These are phyloP conservation scores for Agrilus cyanescens DNA, from an alignment of 2,888 invertebrate genomes.

Conservation along the genomic window DNA sequence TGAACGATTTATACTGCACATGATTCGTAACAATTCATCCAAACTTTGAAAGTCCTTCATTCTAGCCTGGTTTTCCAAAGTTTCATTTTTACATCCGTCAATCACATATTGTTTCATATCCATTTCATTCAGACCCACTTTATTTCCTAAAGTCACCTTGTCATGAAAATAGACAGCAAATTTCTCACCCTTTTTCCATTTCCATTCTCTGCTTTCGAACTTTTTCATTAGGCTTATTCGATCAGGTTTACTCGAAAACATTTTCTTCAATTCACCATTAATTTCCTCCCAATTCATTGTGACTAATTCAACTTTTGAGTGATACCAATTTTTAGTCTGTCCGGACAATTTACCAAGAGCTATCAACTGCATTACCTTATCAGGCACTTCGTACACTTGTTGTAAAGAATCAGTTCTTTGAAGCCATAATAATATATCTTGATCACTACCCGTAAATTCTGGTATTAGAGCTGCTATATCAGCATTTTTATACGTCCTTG, in stretches of 20 bases:
- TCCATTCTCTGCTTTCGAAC: conserved; percentile 1
- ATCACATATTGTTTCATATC: conserved; percentile 1
- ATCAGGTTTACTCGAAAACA: background rate
- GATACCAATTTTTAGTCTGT: background rate
- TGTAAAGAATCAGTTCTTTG: background rate
- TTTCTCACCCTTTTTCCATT: background rate
- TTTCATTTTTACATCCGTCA: conserved; percentile 1
- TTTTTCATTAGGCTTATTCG: background rate
- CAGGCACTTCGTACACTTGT: background rate
- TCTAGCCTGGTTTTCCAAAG: background rate
- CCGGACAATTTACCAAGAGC: background rate
- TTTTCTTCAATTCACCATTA: background rate
- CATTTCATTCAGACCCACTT: background rate
- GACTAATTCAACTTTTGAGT: background rate
- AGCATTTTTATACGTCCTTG: background rate
- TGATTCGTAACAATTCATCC: background rate
- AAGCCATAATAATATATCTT: background rate
- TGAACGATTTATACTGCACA: background rate
- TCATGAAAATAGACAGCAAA: conserved; percentile 1
- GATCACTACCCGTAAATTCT: background rate
- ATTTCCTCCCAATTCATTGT: background rate
- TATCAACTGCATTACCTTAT: background rate
- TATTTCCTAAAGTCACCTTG: conserved; percentile 2
- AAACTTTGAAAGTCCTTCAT: background rate
- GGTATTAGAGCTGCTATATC: background rate